phyloP scores from a whole-genome alignment of 1,140 invertebrate genomes.

The Gonioctena quinquepunctata region DNA sequence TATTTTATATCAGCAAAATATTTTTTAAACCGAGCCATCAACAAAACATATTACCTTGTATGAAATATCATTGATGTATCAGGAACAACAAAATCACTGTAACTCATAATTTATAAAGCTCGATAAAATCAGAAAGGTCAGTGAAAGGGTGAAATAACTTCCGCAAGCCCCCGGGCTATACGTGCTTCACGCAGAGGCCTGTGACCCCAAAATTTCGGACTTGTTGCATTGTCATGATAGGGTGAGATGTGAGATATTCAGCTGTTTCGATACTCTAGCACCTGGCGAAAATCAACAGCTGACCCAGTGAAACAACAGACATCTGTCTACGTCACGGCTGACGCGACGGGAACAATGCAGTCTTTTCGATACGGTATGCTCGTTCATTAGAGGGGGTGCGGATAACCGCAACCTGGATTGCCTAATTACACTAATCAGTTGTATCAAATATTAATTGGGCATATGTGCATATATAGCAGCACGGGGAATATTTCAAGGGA shows the following conservation, averaged over 20 bases:
- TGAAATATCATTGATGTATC: too few species aligned
- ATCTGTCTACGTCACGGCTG: slow-evolving; percentile 20
- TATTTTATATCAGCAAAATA: too few species aligned
- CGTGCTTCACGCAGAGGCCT: not conserved
- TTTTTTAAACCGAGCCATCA: too few species aligned
- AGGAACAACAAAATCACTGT: too few species aligned
- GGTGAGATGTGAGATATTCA: slow-evolving; percentile 19
- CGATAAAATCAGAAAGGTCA: too few species aligned
- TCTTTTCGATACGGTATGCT: not conserved
- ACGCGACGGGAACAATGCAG: slow-evolving; percentile 7
- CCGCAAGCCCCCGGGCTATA: too few species aligned
- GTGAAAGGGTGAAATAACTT: too few species aligned
- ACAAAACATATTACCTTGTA: too few species aligned
- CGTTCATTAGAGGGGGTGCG: not conserved
- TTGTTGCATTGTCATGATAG: slow-evolving; percentile 21
- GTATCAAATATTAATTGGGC: not conserved
- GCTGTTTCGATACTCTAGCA: slow-evolving; percentile 15
- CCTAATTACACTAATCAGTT: too few species aligned
- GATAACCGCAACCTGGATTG: not conserved
- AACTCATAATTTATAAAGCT: too few species aligned
- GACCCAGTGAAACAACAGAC: slow-evolving; percentile 18
- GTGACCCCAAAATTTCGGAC: slow-evolving; percentile 17
- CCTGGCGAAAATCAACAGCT: slow-evolving; percentile 21
- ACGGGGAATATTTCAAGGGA: too few species aligned
- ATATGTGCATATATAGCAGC: too few species aligned